A percentile compares a stretch with the other conserved stretches of the same genome.
Conservation (phyloP, 2,113 vertebrate species). For the Heterotilapia buettikoferi region DNA sequence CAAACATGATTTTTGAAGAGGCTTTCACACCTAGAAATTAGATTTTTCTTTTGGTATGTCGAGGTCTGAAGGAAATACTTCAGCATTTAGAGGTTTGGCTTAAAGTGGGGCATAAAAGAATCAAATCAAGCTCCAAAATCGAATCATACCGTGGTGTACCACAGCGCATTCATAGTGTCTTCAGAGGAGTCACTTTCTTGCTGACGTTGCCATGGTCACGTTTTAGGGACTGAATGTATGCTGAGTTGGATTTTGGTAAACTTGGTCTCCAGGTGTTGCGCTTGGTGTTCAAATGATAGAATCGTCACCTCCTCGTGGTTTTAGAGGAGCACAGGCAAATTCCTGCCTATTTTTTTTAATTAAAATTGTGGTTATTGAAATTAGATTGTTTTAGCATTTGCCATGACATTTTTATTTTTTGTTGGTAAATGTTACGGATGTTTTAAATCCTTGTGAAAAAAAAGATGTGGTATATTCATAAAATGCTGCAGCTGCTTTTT, state of each 20-base stretch:
- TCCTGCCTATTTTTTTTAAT: neutral
- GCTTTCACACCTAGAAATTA: neutral
- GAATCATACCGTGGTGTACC: neutral
- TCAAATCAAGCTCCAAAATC: neutral
- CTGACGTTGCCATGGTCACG: neutral
- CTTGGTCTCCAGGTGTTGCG: neutral
- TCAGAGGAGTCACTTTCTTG: neutral
- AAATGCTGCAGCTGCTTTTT: neutral
- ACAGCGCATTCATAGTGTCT: neutral
- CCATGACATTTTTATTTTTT: neutral
- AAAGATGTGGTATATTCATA: neutral
- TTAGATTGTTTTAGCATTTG: neutral
- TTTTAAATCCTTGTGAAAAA: conserved; percentile 9
- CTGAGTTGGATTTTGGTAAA: neutral
- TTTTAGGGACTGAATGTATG: neutral
- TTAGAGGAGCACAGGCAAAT: neutral
- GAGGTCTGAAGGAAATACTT: neutral
- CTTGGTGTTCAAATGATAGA: neutral
- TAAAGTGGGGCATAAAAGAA: neutral
- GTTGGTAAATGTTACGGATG: neutral
- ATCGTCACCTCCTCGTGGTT: neutral
- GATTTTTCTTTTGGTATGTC: neutral
- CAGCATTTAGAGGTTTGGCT: neutral
- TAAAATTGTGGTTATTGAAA: conserved; percentile 11
- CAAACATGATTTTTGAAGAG: neutral